Base-by-base conservation (phyloP, 2,888 invertebrate species). In the Drosophila imparisetae region DNA sequence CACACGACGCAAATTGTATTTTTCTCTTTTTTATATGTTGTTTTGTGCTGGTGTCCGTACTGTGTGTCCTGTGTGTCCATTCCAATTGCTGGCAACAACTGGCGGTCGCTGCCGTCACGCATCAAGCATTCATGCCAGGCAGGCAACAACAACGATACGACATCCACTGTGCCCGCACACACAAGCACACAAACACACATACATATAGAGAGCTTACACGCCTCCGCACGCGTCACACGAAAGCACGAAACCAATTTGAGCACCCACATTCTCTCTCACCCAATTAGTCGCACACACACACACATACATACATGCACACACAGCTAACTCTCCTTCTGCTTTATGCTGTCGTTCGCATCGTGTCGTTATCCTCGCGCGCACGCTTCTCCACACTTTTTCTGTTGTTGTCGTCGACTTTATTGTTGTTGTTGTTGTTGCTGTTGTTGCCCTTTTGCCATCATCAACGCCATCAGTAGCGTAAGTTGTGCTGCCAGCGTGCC, bases 251-350 rank as follows among this genome's bases (percentile, higher is more conserved):
- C 90, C 90, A 90, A 90, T 90, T 90, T 90, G 88, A 90, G 85
- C 90, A 75, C 90, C 90, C 90, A 89, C 90, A 90, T 89, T 89
- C 89, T 88, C 89, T 88, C 90, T 88, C 91, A 91, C 91, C 91
- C 91, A 91, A 91, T 91, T 91, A 91, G 91, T 91, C 91, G 82
- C 91, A 87, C 90, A 83, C 84, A 82, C 71, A 67, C 69, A 72
- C n/a, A 68, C 77, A 72, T 63, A 66, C 69, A 72, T 18, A 68
- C 77, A 72, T 63, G 45, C 58, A 55, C 62, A 60, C 61, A 27
- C 54, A 59, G 36, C 70, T 38, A 57, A 52, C 52, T 60, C 75
- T 55, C 38, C 63, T 67, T 48, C 54, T 54, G 49, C 24, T 55
- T 21, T 38, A 42, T 30, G 74, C 65, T 67, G 70, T 60, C 76